Evolutionary conservation across 2,797 vertebrate genomes (phyloP).

Genomic region (Acipenser oxyrinchus): DNA sequence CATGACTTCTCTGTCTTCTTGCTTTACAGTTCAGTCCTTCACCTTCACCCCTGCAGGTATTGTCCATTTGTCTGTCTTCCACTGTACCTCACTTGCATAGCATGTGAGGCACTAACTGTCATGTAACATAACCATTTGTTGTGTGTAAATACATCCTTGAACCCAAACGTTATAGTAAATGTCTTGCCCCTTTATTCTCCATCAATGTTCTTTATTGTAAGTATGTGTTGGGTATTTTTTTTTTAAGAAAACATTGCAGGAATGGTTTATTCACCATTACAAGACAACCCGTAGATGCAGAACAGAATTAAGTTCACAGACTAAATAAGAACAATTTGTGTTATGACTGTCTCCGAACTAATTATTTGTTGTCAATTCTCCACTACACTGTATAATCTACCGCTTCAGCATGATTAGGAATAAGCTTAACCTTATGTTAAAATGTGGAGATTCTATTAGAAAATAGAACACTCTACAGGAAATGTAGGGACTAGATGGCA

Average conservation of each 20-base stretch:
- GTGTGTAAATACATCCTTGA: not conserved
- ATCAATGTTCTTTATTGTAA: not conserved
- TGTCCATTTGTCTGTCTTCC: constrained; percentile 76
- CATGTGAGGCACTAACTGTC: not conserved
- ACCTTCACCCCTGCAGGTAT: constrained; percentile 87
- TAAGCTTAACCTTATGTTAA: no score
- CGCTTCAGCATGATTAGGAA: no score
- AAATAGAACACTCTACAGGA: no score
- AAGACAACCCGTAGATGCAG: not conserved
- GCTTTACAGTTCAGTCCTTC: constrained; percentile 87
- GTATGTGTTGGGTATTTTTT: not conserved
- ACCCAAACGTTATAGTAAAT: not conserved
- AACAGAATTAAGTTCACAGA: no score
- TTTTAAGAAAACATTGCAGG: not conserved
- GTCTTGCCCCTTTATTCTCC: not conserved
- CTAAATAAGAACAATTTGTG: no score
- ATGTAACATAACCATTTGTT: not conserved
- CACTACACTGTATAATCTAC: no score
- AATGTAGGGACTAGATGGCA: no score
- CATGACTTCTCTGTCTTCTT: constrained; percentile 80
- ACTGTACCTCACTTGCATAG: not conserved
- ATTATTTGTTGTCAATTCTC: no score
- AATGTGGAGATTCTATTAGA: no score
- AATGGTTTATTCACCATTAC: not conserved
- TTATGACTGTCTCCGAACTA: no score